Evolutionary conservation across 1,140 invertebrate species (phyloP), one percentile per base, ranked within the genome.

Genomic region (Ceratina australensis): DNA sequence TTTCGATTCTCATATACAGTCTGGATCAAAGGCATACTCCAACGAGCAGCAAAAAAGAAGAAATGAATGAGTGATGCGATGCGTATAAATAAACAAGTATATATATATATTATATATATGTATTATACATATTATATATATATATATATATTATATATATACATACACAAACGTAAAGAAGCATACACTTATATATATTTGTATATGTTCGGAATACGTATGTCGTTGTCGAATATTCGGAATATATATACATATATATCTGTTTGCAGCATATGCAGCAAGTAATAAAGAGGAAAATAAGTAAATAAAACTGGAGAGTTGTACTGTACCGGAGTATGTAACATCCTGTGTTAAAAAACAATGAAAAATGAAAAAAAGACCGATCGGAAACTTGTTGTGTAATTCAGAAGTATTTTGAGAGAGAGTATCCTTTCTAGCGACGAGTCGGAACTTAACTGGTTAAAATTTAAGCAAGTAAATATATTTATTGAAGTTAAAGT

Each of bases 401-500:
- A 72, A 50, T 80, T 83, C 63, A 66, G 33, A 78, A 80, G 75
- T 83, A 83, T 74, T 83, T 83, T 83, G 63, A 82, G 63, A 72
- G 68, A 16, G 52, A 72, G 49, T 67, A 78, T 72, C 42, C 57
- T 56, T 81, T 82, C 81, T 78, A 82, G 71, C 76, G 76, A 75
- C 56, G 82, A 82, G 73, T 79, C 82, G 76, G 73, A 83, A 79
- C 66, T 82, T 78, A 78, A 82, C 80, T 72, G 80, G 65, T 82
- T 83, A 82, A 65, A 76, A 79, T 83, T 83, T 18, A 83, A 83
- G 82, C 77, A 82, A 83, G 77, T 83, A 83, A 83, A 83, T 83
- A 83, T 83, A 83, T 83, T 83, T 83, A 83, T 83, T 83, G 81
- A 78, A 82, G 82, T 83, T 83, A 83, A 83, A 83, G 82, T 83